Evolutionary conservation across 2,113 vertebrate genomes (phyloP), one percentile per base, ranked within the genome.

Genomic region (Malurus elegans): DNA sequence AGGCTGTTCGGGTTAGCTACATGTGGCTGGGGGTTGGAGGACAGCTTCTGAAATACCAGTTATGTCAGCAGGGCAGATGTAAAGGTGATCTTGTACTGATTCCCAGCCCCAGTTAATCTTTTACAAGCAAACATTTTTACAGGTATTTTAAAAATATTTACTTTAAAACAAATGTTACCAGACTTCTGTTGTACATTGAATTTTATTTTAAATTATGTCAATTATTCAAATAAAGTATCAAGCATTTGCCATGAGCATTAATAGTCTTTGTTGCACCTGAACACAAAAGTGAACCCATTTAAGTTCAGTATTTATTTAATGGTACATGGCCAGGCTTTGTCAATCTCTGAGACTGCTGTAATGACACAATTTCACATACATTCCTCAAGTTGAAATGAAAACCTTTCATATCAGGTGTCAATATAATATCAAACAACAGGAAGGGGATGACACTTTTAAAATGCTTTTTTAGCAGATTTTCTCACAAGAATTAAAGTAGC

Each of bases 161-260:
- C 9, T 81, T 76, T 18, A 45, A 72, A 79, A 48, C 14, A 42
- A 42, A 34, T 64, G 64, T 61, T 56, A 79, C n/a, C 6, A 8
- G 50, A 74, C 36, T 70, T 88, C 57, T 82, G 42, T 62, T 74
- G 56, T 79, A 85, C 82, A 86, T 14, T 34, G 14, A 56, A 32
- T 81, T 92, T 88, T 94, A 94, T 85, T 95, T 88, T 78, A 94
- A 78, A 88, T 88, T 60, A 76, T 47, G 29, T 88, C 12, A 45
- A 12, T 62, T 79, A 80, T 31, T 60, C 50, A 73, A 88, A 84
- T 84, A 90, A 64, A 90, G 48, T 36, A 64, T 14, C 23, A 26
- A 87, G 53, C 45, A 47, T 48, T 44, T 62, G 42, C 67, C 31
- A 26, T 53, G 24, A 79, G 64, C 38, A 25, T 66, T 75, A 47